A percentile compares a stretch with the other conserved stretches of the same genome.
Conservation (phyloP, 2,888 invertebrate genomes). For the Sarcophaga carnaria region DNA sequence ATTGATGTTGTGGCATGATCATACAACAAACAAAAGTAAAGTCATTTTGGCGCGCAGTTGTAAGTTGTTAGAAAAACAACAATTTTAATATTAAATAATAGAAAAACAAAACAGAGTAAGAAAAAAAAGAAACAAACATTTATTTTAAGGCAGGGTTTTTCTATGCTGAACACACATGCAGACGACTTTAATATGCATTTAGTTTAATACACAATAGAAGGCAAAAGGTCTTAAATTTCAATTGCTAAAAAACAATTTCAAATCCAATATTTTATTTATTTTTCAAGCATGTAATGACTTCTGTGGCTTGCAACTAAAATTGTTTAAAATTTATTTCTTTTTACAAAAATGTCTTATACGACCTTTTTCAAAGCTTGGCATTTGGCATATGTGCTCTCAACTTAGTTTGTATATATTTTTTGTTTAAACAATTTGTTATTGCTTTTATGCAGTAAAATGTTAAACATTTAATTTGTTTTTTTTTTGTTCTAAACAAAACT, state of each 20-base stretch:
- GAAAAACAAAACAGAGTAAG: not conserved
- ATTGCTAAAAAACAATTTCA: not conserved
- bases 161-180: constrained; percentile 19
- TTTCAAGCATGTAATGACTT: not conserved
- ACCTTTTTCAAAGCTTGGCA: not conserved
- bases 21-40: constrained; percentile 20
- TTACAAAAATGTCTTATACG: too few relatives aligned
- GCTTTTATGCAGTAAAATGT: not conserved
- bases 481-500: constrained; percentile 14
- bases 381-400: constrained; percentile 25
- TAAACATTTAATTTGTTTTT: constrained; percentile 19
- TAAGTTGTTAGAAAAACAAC: constrained; percentile 21
- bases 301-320: not conserved
- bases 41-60: constrained; percentile 62
- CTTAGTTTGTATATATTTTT: constrained; percentile 13
- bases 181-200: not conserved
- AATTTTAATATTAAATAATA: not conserved
- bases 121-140: constrained; percentile 10
- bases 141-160: constrained; percentile 58
- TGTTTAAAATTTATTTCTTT: not conserved
- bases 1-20: not conserved
- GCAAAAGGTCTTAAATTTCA: constrained; percentile 25
- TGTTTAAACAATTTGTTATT: constrained; percentile 4
- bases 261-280: not conserved
- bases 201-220: not conserved